Conservation (phyloP, 2,113 vertebrate species). For the Pterophyllum scalare region DNA sequence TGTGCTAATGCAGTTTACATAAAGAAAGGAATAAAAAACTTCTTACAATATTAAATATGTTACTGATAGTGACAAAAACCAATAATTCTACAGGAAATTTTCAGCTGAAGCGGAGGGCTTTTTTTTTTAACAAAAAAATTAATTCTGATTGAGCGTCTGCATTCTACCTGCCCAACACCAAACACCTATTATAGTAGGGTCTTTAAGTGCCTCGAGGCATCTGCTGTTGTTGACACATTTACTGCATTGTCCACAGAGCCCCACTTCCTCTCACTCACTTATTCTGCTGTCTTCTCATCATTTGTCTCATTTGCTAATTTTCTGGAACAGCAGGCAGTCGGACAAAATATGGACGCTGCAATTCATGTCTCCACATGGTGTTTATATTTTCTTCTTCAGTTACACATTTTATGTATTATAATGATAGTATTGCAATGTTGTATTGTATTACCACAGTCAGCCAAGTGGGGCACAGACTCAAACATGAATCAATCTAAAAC, state of each 20-base stretch:
- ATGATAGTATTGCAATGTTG: background rate
- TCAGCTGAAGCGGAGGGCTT: too few relatives aligned
- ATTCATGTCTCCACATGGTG: too few relatives aligned
- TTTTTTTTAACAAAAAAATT: too few relatives aligned
- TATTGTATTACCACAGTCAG: background rate
- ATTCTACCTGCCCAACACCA: background rate
- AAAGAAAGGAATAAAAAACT: too few relatives aligned
- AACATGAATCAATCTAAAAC: slow-evolving; percentile 26
- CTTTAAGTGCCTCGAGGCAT: too few relatives aligned
- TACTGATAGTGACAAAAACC: background rate
- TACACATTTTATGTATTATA: background rate
- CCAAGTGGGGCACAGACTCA: background rate
- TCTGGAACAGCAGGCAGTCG: too few relatives aligned
- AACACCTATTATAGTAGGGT: background rate
- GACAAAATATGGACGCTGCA: too few relatives aligned
- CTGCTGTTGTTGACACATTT: too few relatives aligned
- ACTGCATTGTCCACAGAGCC: too few relatives aligned
- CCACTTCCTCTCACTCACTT: too few relatives aligned
- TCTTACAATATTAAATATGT: background rate
- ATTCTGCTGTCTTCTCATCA: too few relatives aligned
- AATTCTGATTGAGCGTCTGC: background rate
- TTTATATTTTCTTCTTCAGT: background rate
- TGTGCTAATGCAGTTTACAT: background rate
- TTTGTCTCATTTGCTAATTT: too few relatives aligned
- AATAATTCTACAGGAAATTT: background rate